Evolutionary conservation across 2,888 invertebrate species (phyloP).

Genomic region (Agrochola litura): DNA sequence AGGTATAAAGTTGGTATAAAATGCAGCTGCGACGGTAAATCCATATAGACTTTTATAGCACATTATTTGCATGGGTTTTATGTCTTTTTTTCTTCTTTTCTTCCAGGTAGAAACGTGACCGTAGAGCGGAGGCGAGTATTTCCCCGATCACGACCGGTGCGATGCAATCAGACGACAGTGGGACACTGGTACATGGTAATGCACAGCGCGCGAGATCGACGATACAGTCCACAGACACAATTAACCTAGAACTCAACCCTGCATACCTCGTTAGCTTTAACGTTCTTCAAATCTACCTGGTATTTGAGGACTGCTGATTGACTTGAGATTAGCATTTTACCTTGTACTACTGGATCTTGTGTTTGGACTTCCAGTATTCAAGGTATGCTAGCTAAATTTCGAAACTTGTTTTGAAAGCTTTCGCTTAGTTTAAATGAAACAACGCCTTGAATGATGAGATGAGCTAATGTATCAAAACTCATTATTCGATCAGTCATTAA

Average conservation of each 20-base stretch:
- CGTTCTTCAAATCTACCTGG: conserved; percentile 65
- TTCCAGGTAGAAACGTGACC: conserved; percentile 85
- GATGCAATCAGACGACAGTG: conserved; percentile 78
- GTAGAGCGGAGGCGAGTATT: conserved; percentile 76
- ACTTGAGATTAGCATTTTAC: conserved; percentile 39
- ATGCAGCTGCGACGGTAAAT: conserved; percentile 75
- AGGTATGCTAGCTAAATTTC: background rate
- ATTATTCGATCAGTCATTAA: conserved; percentile 3
- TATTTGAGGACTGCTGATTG: conserved; percentile 50
- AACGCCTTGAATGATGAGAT: background rate
- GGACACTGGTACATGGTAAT: conserved; percentile 78
- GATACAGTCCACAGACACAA: conserved; percentile 74
- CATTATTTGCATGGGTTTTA: conserved; percentile 82
- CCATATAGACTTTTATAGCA: conserved; percentile 76
- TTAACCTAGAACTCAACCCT: conserved; percentile 80
- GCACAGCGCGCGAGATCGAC: conserved; percentile 65
- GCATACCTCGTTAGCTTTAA: conserved; percentile 74
- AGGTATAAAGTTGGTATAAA: conserved; percentile 67
- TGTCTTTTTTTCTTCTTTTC: conserved; percentile 60
- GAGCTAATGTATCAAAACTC: background rate
- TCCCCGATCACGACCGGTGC: conserved; percentile 83
- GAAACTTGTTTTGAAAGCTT: background rate
- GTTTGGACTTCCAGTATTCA: background rate
- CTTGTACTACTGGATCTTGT: background rate
- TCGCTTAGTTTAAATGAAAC: background rate